A percentile compares a stretch with the other conserved stretches of the same genome.
Evolutionary conservation across 1,140 invertebrate genomes (phyloP).

Genomic region (Brachionus calyciflorus): DNA sequence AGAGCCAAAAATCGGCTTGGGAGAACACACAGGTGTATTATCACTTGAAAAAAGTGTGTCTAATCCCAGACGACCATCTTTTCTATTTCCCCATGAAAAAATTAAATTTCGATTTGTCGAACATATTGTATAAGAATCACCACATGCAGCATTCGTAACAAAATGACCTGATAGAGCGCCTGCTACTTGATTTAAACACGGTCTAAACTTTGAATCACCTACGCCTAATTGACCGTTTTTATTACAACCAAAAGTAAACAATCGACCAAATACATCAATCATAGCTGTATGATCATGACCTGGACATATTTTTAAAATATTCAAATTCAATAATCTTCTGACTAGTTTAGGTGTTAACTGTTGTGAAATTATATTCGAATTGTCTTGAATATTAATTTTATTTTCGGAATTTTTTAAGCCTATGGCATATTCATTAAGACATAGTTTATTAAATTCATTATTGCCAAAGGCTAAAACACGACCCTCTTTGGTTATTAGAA

Average conservation of each 20-base stretch:
- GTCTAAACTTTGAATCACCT: slow-evolving; percentile 61
- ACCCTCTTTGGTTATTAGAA: slow-evolving; percentile 67
- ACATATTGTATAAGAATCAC: slow-evolving; percentile 69
- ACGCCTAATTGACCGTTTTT: slow-evolving; percentile 66
- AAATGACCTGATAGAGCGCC: slow-evolving; percentile 60
- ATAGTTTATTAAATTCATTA: slow-evolving; percentile 72
- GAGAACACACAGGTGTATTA: slow-evolving; percentile 51
- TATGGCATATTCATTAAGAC: slow-evolving; percentile 61
- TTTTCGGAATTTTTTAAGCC: slow-evolving; percentile 16
- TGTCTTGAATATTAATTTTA: slow-evolving; percentile 4
- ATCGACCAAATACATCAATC: slow-evolving; percentile 65
- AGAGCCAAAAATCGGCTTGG: slow-evolving; percentile 58
- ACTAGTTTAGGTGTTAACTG: slow-evolving; percentile 49
- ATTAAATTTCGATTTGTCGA: slow-evolving; percentile 63
- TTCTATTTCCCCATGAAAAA: slow-evolving; percentile 58
- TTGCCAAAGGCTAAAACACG: slow-evolving; percentile 68
- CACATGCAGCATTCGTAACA: slow-evolving; percentile 63
- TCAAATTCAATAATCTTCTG: slow-evolving; percentile 53
- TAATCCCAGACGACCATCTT: slow-evolving; percentile 57
- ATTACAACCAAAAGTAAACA: slow-evolving; percentile 71
- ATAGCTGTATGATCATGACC: slow-evolving; percentile 66
- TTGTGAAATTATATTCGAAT: neutral
- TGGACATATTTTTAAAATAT: slow-evolving; percentile 63
- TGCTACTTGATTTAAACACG: slow-evolving; percentile 63
- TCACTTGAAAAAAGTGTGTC: slow-evolving; percentile 41